Conservation (phyloP, 1,140 invertebrate genomes). For the Phymorhynchus buccinoides region DNA sequence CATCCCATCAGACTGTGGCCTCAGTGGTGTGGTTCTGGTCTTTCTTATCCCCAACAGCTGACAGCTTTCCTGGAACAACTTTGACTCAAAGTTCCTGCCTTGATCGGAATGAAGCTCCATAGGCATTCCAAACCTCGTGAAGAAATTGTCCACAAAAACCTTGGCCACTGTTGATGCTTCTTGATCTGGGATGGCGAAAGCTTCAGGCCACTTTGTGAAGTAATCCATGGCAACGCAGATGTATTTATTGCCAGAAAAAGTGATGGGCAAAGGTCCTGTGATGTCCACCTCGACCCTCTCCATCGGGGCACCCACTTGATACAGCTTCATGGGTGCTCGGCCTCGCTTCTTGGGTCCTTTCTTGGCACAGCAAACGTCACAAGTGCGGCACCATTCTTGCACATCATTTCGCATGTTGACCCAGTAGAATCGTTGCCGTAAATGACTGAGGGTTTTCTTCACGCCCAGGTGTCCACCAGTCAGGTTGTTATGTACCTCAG, state of each 20-base stretch:
- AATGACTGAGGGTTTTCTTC: too few relatives aligned
- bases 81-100: conserved; percentile 57
- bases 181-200: conserved; percentile 35
- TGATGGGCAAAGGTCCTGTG: conserved; percentile 50
- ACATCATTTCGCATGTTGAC: too few relatives aligned
- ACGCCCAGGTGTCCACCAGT: too few relatives aligned
- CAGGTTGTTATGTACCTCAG: too few relatives aligned
- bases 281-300: conserved; percentile 53
- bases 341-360: too few relatives aligned
- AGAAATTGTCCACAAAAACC: conserved; percentile 30
- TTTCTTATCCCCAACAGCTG: conserved; percentile 23
- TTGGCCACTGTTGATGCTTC: conserved; percentile 37
- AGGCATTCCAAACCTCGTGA: conserved; percentile 29
- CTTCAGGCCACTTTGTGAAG: conserved; percentile 49
- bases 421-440: too few relatives aligned
- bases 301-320: not conserved
- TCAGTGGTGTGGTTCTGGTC: conserved; percentile 34
- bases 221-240: conserved; percentile 43
- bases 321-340: too few relatives aligned
- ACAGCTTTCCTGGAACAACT: conserved; percentile 25
- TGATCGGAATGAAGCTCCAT: conserved; percentile 38
- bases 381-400: too few relatives aligned
- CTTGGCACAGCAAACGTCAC: too few relatives aligned
- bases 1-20: conserved; percentile 28
- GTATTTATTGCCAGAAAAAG: conserved; percentile 51